These are phyloP conservation scores for Heterodera carotae DNA, from an alignment of 1,140 invertebrate species.

Conservation along the genomic window DNA sequence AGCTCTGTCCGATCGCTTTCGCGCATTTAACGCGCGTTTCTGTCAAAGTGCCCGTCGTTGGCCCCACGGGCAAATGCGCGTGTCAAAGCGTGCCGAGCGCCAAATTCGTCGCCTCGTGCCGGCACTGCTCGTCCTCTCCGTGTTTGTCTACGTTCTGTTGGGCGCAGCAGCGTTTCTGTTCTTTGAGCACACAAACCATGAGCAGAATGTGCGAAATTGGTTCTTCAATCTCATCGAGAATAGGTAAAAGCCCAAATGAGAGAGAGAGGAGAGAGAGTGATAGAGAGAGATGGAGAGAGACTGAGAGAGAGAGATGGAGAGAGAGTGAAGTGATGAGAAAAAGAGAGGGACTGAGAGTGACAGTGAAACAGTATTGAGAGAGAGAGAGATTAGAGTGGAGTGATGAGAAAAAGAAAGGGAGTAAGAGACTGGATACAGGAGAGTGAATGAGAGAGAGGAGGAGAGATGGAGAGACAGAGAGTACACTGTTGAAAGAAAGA, in stretches of 20 bases:
- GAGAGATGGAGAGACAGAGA: too few species aligned
- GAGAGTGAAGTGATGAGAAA: too few species aligned
- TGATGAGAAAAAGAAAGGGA: slow-evolving; percentile 20
- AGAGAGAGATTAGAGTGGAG: too few species aligned
- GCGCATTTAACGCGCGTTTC: not conserved
- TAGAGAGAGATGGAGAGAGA: too few species aligned
- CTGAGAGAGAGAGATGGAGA: too few species aligned
- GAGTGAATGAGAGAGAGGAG: too few species aligned
- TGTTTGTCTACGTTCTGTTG: slow-evolving; percentile 45
- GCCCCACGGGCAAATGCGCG: not conserved
- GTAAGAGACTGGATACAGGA: too few species aligned
- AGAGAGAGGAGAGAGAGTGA: too few species aligned
- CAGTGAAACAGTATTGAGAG: too few species aligned
- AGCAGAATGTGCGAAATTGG: slow-evolving; percentile 35
- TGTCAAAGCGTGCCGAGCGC: slow-evolving; percentile 12
- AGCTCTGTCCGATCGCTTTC: not conserved
- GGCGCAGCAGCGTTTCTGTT: slow-evolving; percentile 46
- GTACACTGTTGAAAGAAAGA: too few species aligned
- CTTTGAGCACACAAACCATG: slow-evolving; percentile 44
- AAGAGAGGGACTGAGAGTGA: too few species aligned
- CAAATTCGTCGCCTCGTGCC: slow-evolving; percentile 34
- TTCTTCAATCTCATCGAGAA: slow-evolving; percentile 45
- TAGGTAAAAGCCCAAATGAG: too few species aligned
- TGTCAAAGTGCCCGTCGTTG: not conserved
- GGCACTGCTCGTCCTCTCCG: slow-evolving; percentile 26